A percentile compares a stretch with the other conserved stretches of the same genome.
These are phyloP conservation scores for Bugulina stolonifera DNA, from an alignment of 2,888 invertebrate genomes.

Conservation along the genomic window DNA sequence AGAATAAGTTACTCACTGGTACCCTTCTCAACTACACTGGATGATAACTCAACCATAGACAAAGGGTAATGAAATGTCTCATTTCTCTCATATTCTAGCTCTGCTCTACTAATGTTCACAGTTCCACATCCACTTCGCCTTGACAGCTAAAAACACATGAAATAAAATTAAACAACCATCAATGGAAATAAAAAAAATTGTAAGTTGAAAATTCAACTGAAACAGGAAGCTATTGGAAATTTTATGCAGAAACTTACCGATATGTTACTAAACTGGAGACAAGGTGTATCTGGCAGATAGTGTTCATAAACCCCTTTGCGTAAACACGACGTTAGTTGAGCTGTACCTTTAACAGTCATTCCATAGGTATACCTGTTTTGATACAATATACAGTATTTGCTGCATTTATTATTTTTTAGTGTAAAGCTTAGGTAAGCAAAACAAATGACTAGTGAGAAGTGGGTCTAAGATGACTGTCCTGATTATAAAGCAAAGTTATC, in stretches of 20 bases:
- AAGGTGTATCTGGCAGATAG: too few relatives aligned
- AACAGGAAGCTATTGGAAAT: neutral
- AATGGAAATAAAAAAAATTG: neutral
- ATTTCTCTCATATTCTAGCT: neutral
- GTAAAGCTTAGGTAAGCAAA: too few relatives aligned
- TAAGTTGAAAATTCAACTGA: neutral
- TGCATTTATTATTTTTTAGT: too few relatives aligned
- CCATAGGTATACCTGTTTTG: slow-evolving; percentile 20
- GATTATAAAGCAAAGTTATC: too few relatives aligned
- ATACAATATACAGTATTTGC: too few relatives aligned
- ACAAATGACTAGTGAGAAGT: too few relatives aligned
- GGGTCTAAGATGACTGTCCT: too few relatives aligned
- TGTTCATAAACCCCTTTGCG: neutral
- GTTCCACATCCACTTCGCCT: neutral
- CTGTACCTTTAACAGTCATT: neutral
- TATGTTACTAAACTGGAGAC: neutral
- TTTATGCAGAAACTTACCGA: neutral
- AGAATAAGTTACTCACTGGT: neutral
- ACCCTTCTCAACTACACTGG: neutral
- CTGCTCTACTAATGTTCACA: neutral
- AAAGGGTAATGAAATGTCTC: too few relatives aligned
- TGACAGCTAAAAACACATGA: neutral
- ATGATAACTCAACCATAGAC: neutral
- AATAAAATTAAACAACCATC: neutral
- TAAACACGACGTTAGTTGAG: neutral